phyloP scores from a whole-genome alignment of 1,140 invertebrate species.

The Tenebrio molitor region DNA sequence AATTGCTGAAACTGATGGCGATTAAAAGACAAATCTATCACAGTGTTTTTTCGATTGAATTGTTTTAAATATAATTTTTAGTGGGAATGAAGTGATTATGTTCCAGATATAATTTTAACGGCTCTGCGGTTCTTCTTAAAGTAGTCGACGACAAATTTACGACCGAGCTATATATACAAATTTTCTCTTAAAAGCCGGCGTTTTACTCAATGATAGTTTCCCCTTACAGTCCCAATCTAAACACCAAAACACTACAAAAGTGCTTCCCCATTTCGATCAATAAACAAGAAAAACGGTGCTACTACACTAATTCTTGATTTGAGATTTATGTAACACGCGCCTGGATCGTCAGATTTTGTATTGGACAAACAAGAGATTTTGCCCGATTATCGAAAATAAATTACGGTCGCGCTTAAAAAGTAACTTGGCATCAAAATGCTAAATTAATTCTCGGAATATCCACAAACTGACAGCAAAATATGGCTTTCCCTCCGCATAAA shows the following conservation, averaged over 20 bases:
- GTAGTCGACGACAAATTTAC: slow-evolving; percentile 35
- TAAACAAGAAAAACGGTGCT: slow-evolving; percentile 11
- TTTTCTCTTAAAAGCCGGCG: slow-evolving; percentile 32
- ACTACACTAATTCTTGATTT: slow-evolving; percentile 13
- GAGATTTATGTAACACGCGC: too few species aligned
- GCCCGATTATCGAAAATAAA: not conserved
- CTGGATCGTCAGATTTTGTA: too few species aligned
- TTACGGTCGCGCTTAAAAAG: not conserved
- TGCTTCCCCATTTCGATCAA: slow-evolving; percentile 24
- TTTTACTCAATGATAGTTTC: slow-evolving; percentile 31
- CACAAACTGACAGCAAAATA: slow-evolving; percentile 16
- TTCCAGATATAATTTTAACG: slow-evolving; percentile 26
- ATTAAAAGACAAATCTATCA: not conserved
- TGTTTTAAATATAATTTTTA: slow-evolving; percentile 8
- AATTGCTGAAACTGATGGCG: not conserved
- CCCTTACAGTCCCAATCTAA: slow-evolving; percentile 8
- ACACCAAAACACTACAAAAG: slow-evolving; percentile 30
- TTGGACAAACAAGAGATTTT: not conserved
- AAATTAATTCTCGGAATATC: too few species aligned
- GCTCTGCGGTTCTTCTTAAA: slow-evolving; percentile 13
- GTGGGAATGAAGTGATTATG: slow-evolving; percentile 32
- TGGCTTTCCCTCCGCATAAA: not conserved
- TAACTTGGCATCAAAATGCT: not conserved
- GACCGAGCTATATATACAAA: slow-evolving; percentile 27
- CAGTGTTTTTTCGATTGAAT: slow-evolving; percentile 1